These are phyloP conservation scores for Caenorhabditis sp. DNA, from an alignment of 2,888 invertebrate genomes.

Conservation along the genomic window DNA sequence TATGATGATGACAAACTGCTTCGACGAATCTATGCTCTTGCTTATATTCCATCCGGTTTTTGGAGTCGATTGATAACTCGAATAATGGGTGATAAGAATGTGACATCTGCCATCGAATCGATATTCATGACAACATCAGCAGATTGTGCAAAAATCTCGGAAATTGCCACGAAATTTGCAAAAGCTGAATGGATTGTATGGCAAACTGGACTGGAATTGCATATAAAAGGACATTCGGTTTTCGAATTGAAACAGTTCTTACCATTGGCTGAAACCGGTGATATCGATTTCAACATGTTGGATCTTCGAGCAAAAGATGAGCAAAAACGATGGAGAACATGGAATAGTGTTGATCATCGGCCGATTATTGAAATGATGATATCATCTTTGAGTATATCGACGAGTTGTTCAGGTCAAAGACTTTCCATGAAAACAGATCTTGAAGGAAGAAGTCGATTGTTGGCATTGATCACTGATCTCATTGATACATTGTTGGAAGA, in stretches of 20 bases:
- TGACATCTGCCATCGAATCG: conserved; percentile 42
- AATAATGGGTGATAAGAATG: conserved; percentile 61
- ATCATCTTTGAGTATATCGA: conserved; percentile 44
- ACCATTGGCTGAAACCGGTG: conserved; percentile 58
- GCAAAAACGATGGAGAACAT: conserved; percentile 58
- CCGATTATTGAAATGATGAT: conserved; percentile 61
- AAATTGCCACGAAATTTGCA: conserved; percentile 32
- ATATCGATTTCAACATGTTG: conserved; percentile 62
- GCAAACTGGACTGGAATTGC: conserved; percentile 84
- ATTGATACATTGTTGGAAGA: conserved; percentile 94
- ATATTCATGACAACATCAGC: conserved; percentile 45
- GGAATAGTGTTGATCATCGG: conserved; percentile 34
- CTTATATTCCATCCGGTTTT: conserved; percentile 96
- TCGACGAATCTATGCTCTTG: conserved; percentile 77
- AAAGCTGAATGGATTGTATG: conserved; percentile 85
- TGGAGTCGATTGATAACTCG: conserved; percentile 90
- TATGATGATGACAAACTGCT: conserved; percentile 49
- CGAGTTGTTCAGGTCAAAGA: conserved; percentile 23
- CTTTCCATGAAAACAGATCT: conserved; percentile 49
- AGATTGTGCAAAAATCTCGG: conserved; percentile 19
- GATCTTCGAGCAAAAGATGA: conserved; percentile 55
- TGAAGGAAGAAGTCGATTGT: conserved; percentile 71
- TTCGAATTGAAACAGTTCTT: conserved; percentile 83
- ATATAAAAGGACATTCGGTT: conserved; percentile 81
- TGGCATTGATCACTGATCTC: conserved; percentile 90